These are phyloP conservation scores for Danionella dracula DNA, from an alignment of 2,797 vertebrate species.

Conservation along the genomic window DNA sequence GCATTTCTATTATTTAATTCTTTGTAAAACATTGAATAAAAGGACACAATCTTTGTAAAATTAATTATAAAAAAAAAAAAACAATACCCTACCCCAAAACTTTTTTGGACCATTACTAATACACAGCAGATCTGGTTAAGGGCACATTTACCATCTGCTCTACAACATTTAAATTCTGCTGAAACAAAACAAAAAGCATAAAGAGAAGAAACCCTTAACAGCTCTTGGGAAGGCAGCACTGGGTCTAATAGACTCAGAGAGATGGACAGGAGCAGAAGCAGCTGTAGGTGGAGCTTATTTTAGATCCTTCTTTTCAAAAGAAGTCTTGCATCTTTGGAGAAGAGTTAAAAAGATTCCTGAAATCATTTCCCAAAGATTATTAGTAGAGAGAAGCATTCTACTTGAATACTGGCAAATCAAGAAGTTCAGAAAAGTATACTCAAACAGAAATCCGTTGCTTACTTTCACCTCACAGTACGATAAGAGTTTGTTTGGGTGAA, in stretches of 20 bases:
- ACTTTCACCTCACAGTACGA: constrained; percentile 43
- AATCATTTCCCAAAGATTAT: background rate
- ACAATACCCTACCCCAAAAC: too few relatives aligned
- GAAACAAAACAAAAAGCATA: background rate
- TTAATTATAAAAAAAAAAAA: too few relatives aligned
- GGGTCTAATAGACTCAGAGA: constrained; percentile 38
- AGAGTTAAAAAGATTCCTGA: constrained; percentile 2
- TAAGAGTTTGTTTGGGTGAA: constrained; percentile 28
- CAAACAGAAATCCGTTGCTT: too few relatives aligned
- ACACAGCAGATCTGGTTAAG: constrained; percentile 17
- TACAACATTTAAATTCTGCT: constrained; percentile 11
- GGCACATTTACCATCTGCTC: constrained; percentile 32
- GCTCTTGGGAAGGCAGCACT: constrained; percentile 45
- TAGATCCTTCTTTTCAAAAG: background rate
- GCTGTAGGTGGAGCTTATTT: constrained; percentile 40
- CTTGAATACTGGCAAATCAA: constrained; percentile 29
- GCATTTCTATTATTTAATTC: too few relatives aligned
- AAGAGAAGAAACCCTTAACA: constrained; percentile 35
- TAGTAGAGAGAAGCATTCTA: background rate
- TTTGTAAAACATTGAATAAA: too few relatives aligned
- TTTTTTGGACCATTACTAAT: too few relatives aligned
- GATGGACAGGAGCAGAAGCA: constrained; percentile 34
- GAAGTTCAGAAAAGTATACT: constrained; percentile 33
- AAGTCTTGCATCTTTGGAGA: constrained; percentile 30
- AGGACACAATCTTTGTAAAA: too few relatives aligned